Evolutionary conservation across 2,113 vertebrate genomes (phyloP), one percentile per base, ranked within the genome.

Genomic region (Lophochroa leadbeateri): DNA sequence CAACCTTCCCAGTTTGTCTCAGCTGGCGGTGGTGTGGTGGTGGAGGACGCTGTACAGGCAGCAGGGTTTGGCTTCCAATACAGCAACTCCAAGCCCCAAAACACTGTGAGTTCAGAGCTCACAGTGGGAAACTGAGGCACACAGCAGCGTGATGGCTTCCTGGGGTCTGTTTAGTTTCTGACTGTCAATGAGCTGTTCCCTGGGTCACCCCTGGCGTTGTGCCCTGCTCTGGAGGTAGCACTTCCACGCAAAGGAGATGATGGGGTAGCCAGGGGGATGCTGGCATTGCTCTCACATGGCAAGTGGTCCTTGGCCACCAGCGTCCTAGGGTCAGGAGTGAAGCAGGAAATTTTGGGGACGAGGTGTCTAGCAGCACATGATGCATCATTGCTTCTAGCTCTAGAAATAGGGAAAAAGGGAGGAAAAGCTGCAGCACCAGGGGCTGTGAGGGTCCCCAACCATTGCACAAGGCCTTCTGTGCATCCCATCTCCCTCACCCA

Each of bases 201-300:
- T 0, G 2, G 37, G 21, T 33, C 31, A 69, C 17, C 8, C 5
- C 13, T 3, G 14, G 23, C 33, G 61, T 18, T 46, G 28, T 0
- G 6, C 47, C 29, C 39, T 53, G 60, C 46, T 28, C 19, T 44
- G 43, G 61, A 31, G 61, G 35, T 1, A 3, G 53, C 29, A 55
- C 13, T 20, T 28, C 29, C 50, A 11, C 11, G 31, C 0, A 1
- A 33, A 88, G 27, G 28, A 78, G 41, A 29, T 29, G 43, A 58
- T 8, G 37, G 43, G 43, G 19, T 37, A 71, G 16, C 23, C 24
- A 31, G 9, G 49, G 43, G 24, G 25, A 4, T 39, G 39, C 11
- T 31, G 39, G 28, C 31, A 84, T 24, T 0, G 0, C 23, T 65
- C 8, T 23, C 6, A 0, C 1, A 0, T 1, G 6, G 44, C 41